Conservation (phyloP, 2,888 invertebrate genomes). For the Pyralis farinalis region DNA sequence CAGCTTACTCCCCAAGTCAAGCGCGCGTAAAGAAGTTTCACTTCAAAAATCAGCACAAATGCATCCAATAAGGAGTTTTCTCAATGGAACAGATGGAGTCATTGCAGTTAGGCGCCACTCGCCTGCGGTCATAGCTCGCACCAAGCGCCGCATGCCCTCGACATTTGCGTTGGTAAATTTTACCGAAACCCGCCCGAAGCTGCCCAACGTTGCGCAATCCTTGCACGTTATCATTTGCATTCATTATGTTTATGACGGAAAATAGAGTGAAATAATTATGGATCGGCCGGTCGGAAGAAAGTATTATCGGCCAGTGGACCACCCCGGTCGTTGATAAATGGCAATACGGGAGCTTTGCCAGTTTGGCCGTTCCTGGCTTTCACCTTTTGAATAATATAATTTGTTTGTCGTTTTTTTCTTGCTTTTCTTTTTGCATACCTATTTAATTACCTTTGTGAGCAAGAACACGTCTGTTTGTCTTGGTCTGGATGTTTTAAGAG, state of each 20-base stretch:
- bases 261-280: constrained; percentile 33
- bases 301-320: not conserved
- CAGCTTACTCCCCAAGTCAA: no score
- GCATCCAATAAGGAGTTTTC: no score
- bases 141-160: constrained; percentile 32
- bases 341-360: not conserved
- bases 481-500: no score
- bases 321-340: not conserved
- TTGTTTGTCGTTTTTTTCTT: not conserved
- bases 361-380: not conserved
- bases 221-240: constrained; percentile 51
- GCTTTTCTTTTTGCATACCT: no score
- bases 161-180: constrained; percentile 54
- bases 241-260: constrained; percentile 45
- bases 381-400: not conserved
- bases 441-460: no score
- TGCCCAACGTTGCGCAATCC: constrained; percentile 47
- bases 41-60: no score
- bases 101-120: no score
- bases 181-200: constrained; percentile 48
- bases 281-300: constrained; percentile 11
- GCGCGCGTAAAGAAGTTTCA: no score
- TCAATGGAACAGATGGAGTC: no score
- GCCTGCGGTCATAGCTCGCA: not conserved
- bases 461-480: no score